These are phyloP conservation scores for Drosophila parthenogenetica DNA, from an alignment of 2,888 invertebrate species.

Conservation along the genomic window DNA sequence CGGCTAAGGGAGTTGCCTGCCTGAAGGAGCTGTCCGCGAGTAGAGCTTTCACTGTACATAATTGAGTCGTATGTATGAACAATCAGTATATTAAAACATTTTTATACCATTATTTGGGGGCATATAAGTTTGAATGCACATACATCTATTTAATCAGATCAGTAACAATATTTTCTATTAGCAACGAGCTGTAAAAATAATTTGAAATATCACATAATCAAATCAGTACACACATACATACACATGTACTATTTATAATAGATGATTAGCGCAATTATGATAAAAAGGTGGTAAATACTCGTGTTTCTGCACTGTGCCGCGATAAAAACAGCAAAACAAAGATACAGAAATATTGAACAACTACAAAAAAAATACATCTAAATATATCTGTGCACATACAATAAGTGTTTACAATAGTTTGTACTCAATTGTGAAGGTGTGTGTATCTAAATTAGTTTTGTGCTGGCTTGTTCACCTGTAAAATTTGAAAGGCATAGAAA, in stretches of 20 bases:
- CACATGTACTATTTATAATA: constrained; percentile 25
- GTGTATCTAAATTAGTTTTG: constrained; percentile 34
- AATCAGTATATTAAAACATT: not conserved
- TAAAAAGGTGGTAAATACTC: constrained; percentile 54
- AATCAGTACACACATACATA: constrained; percentile 25
- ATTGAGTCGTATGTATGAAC: too few species aligned
- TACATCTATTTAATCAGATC: not conserved
- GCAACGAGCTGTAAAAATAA: constrained; percentile 41
- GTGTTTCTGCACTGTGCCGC: constrained; percentile 18
- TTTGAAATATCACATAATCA: constrained; percentile 33
- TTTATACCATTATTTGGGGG: not conserved
- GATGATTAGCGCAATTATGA: constrained; percentile 62
- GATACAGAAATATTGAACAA: constrained; percentile 31
- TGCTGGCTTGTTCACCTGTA: constrained; percentile 28
- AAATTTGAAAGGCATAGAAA: constrained; percentile 28
- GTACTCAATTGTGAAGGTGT: constrained; percentile 23
- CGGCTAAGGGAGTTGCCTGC: too few species aligned
- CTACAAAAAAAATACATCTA: not conserved
- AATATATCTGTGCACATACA: not conserved
- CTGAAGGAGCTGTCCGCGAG: too few species aligned
- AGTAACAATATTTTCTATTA: constrained; percentile 39
- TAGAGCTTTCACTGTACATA: too few species aligned
- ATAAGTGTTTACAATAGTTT: constrained; percentile 6
- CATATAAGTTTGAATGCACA: not conserved
- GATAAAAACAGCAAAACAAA: constrained; percentile 40